phyloP scores from a whole-genome alignment of 1,140 invertebrate species.

The Notospermus geniculatus region DNA sequence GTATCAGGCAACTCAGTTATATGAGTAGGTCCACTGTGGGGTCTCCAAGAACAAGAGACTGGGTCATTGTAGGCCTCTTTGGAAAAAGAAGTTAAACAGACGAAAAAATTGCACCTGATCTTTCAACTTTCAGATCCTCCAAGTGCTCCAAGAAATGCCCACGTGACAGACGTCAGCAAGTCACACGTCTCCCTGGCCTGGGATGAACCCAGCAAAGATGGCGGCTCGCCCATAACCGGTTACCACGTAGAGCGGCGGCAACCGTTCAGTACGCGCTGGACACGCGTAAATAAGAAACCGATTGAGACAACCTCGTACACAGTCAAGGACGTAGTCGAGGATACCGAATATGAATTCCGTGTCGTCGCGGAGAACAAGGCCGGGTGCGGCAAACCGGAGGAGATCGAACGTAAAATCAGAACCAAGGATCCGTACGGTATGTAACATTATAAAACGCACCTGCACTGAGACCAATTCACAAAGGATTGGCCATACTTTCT shows the following conservation, averaged over 20 bases:
- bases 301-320: conserved; percentile 83
- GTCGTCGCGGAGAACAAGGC: conserved; percentile 92
- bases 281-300: conserved; percentile 79
- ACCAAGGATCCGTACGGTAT: conserved; percentile 73
- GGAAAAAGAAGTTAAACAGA: too few relatives aligned
- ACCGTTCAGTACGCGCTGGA: conserved; percentile 72
- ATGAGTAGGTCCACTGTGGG: too few relatives aligned
- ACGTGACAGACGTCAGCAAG: conserved; percentile 53
- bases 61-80: too few relatives aligned
- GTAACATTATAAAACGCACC: conserved; percentile 6
- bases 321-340: conserved; percentile 88
- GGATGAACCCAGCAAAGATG: conserved; percentile 96
- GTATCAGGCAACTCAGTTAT: too few relatives aligned
- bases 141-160: conserved; percentile 56
- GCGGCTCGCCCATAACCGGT: conserved; percentile 90
- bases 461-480: too few relatives aligned
- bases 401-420: conserved; percentile 55
- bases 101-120: too few relatives aligned
- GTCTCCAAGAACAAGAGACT: too few relatives aligned
- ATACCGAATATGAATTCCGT: conserved; percentile 91
- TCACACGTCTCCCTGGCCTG: conserved; percentile 75
- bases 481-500: too few relatives aligned
- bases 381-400: conserved; percentile 76
- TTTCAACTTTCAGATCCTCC: conserved; percentile 58
- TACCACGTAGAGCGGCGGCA: conserved; percentile 94